Conservation (phyloP, 2,113 vertebrate species). For the Hypanus sabinus region DNA sequence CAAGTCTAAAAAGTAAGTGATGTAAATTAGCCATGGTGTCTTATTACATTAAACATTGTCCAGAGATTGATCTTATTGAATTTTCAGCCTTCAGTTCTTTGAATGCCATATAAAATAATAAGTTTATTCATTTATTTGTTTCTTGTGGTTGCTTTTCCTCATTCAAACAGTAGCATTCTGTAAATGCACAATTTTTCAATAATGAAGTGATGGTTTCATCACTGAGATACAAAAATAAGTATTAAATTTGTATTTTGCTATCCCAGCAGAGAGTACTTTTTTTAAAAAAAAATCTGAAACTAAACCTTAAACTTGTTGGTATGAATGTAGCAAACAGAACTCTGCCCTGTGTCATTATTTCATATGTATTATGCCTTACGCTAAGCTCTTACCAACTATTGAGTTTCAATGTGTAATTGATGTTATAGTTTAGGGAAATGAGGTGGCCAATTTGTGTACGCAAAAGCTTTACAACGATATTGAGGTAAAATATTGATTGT, state of each 20-base stretch:
- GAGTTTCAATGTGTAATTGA: not conserved
- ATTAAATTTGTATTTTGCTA: not conserved
- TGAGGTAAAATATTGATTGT: not conserved
- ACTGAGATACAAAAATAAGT: not conserved
- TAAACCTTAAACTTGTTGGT: not conserved
- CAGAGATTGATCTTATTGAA: not conserved
- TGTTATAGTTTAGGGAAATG: not conserved
- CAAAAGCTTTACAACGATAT: not conserved
- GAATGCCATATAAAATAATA: not conserved
- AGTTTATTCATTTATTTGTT: not conserved
- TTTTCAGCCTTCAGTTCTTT: not conserved
- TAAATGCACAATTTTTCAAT: not conserved
- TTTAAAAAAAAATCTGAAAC: not conserved
- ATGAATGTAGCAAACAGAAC: not conserved
- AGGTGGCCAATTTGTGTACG: not conserved
- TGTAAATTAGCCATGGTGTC: not conserved
- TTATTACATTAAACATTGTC: not conserved
- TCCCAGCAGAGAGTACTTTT: not conserved
- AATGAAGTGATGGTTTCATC: not conserved
- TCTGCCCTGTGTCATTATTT: not conserved
- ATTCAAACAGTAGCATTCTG: too few species aligned
- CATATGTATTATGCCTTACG: not conserved
- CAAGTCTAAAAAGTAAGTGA: slow-evolving; percentile 65
- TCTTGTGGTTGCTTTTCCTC: not conserved
- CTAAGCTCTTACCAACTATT: not conserved